phyloP scores from a whole-genome alignment of 1,140 invertebrate species.

The Drosophila novamexicana region DNA sequence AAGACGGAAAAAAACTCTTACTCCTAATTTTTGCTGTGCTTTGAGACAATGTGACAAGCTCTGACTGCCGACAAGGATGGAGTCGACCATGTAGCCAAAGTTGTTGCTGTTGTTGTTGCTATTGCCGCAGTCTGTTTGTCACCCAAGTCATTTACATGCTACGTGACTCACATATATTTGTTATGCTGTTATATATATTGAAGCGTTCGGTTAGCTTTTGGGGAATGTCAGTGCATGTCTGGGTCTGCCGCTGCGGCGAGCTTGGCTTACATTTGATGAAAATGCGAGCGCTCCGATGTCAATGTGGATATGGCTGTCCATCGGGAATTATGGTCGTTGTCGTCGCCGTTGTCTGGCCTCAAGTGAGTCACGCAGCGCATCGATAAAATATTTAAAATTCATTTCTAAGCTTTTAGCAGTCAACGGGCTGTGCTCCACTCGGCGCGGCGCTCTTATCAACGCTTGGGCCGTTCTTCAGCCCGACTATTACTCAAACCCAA shows the following conservation, averaged over 20 bases:
- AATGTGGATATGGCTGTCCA: slow-evolving; percentile 35
- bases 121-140: slow-evolving; percentile 62
- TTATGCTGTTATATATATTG: slow-evolving; percentile 27
- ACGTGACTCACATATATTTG: slow-evolving; percentile 78
- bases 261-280: slow-evolving; percentile 73
- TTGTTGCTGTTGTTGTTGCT: slow-evolving; percentile 2
- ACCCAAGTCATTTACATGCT: slow-evolving; percentile 83
- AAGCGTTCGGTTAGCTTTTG: slow-evolving; percentile 54
- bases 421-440: slow-evolving; percentile 19
- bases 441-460: slow-evolving; percentile 35
- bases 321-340: slow-evolving; percentile 19
- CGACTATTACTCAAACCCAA: slow-evolving; percentile 23
- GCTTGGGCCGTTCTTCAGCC: not conserved
- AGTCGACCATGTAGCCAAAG: not conserved
- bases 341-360: slow-evolving; percentile 27
- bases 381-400: slow-evolving; percentile 83
- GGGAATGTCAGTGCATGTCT: slow-evolving; percentile 34
- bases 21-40: slow-evolving; percentile 38
- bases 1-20: slow-evolving; percentile 22
- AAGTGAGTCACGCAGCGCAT: slow-evolving; percentile 75
- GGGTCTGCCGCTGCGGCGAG: slow-evolving; percentile 26
- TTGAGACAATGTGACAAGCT: slow-evolving; percentile 77
- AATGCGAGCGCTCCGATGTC: slow-evolving; percentile 59
- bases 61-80: slow-evolving; percentile 32
- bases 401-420: slow-evolving; percentile 75